Base-by-base conservation (phyloP, 2,113 vertebrate species). In the Papio anubis region DNA sequence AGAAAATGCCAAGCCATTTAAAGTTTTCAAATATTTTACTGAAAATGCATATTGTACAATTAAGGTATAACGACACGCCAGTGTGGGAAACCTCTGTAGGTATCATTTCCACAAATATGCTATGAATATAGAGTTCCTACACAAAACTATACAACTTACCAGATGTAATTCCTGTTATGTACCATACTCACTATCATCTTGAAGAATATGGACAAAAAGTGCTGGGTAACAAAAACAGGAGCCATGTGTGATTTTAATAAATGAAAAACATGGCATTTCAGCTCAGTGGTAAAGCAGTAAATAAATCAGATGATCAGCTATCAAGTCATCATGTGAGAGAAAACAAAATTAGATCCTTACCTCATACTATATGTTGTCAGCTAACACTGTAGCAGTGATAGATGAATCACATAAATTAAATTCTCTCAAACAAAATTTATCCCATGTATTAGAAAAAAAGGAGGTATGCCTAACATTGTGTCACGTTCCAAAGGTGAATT, bases 331-430 rank as follows among this genome's bases (percentile, higher is more conserved):
- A 72, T 52, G n/a, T 66, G 52, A 82, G 59, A 92, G 48, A 38
- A 59, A 96, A 66, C n/a, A 59, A 50, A 95, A 66, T 61, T 16
- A 94, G 78, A 45, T 82, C 32, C 73, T 97, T 90, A 81, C n/a
- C 21, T 91, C 25, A 93, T 1, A 66, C 35, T 5, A 35, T n/a
- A 40, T 57, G 50, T 23, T 72, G 27, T 50, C 66, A 92, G 52
- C 80, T 38, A 48, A 78, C 11, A 78, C 3, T 50, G 20, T 30
- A 90, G 48, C 16, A 45, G 45, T n/a, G 13, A 88, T 43, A 75
- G n/a, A 32, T 35, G 32, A 89, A 82, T 82, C 73, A 90, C 7
- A 81, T 8, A 83, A 75, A 61, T 89, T 59, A 84, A 75, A 61
- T 89, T 59, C 80, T 45, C 40, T 85, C 83, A 75, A 91, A 96